Evolutionary conservation across 2,797 vertebrate species (phyloP).

Genomic region (Macroramphosus scolopax): DNA sequence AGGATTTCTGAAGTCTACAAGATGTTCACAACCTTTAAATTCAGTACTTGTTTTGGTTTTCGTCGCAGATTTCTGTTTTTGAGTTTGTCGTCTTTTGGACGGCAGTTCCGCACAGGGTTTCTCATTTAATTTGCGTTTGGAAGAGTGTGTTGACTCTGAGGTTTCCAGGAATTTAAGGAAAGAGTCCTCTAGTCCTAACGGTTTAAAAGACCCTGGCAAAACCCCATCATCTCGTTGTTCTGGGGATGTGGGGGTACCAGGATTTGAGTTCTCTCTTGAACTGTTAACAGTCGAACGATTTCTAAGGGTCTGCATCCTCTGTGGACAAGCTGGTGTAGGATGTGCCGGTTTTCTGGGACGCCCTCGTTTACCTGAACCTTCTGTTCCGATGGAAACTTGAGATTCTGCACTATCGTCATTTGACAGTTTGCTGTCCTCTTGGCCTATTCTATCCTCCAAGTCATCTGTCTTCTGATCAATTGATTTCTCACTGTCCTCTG

Average conservation of each 20-base stretch:
- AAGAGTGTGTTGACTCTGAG: conserved; percentile 86
- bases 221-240: conserved; percentile 82
- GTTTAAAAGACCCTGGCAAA: conserved; percentile 88
- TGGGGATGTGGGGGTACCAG: conserved; percentile 72
- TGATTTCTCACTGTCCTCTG: conserved; percentile 49
- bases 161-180: conserved; percentile 94
- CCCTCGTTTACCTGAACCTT: conserved; percentile 70
- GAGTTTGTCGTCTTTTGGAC: conserved; percentile 82
- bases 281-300: conserved; percentile 69
- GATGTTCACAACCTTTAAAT: conserved; percentile 77
- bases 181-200: conserved; percentile 91
- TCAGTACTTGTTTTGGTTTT: conserved; percentile 62
- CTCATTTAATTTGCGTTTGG: conserved; percentile 85
- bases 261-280: conserved; percentile 83
- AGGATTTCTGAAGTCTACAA: conserved; percentile 90
- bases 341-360: conserved; percentile 76
- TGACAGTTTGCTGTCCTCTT: conserved; percentile 66
- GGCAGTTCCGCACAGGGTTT: conserved; percentile 75
- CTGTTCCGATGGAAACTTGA: conserved; percentile 62
- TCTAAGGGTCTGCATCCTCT: conserved; percentile 74
- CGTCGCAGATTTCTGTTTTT: conserved; percentile 60
- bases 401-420: conserved; percentile 66
- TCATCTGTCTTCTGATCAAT: conserved; percentile 57
- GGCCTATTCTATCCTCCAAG: conserved; percentile 44
- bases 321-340: conserved; percentile 67